A percentile compares a stretch with the other conserved stretches of the same genome.
phyloP scores from a whole-genome alignment of 2,113 vertebrate species.

The Mus spicilegus region DNA sequence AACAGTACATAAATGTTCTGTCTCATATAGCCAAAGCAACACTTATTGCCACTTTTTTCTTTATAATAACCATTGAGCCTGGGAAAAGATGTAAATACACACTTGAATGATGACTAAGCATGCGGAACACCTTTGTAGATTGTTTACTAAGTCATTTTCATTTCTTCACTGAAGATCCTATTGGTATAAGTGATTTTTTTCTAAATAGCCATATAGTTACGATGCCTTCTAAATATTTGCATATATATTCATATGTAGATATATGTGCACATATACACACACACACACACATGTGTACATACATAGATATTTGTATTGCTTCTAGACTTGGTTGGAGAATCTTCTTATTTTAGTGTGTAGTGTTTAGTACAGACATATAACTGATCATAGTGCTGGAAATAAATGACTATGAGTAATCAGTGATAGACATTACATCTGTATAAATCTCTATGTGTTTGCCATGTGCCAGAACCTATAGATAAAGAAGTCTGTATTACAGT shows the following conservation, averaged over 20 bases:
- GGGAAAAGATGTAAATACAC: not conserved
- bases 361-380: not conserved
- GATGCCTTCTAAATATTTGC: not conserved
- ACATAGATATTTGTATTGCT: not conserved
- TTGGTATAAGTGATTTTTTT: not conserved
- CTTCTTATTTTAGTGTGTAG: not conserved
- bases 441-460: not conserved
- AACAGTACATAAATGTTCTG: not conserved
- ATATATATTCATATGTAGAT: not conserved
- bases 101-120: not conserved
- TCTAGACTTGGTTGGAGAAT: not conserved
- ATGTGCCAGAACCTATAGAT: not conserved
- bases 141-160: not conserved
- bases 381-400: not conserved
- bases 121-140: no score
- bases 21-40: not conserved
- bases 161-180: not conserved
- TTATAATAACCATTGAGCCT: not conserved
- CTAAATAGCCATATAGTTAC: not conserved
- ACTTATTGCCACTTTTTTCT: not conserved
- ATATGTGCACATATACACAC: not conserved
- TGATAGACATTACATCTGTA: not conserved
- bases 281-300: not conserved
- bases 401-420: not conserved
- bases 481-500: not conserved